phyloP scores from a whole-genome alignment of 2,888 invertebrate species.

The Lochmaea crataegi region DNA sequence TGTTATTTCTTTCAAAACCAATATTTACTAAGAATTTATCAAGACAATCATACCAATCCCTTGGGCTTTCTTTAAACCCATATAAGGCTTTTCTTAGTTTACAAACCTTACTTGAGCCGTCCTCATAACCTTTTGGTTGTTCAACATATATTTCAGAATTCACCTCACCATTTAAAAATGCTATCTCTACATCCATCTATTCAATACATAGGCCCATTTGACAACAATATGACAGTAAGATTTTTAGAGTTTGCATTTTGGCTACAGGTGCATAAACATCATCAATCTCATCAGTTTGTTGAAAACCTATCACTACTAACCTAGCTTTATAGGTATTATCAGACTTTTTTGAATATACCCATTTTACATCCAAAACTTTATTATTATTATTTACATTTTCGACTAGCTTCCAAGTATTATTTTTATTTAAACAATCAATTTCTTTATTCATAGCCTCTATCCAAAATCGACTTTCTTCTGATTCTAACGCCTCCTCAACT shows the following conservation, averaged over 20 bases:
- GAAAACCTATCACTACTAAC: constrained; percentile 23
- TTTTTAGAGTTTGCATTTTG: constrained; percentile 36
- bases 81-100: constrained; percentile 41
- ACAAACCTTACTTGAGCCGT: constrained; percentile 35
- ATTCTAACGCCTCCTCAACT: neutral
- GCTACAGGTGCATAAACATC: constrained; percentile 40
- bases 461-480: constrained; percentile 24
- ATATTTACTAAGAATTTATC: constrained; percentile 35
- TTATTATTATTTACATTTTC: constrained; percentile 38
- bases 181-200: constrained; percentile 50
- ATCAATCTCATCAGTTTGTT: constrained; percentile 39
- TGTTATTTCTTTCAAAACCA: constrained; percentile 35
- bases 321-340: constrained; percentile 31
- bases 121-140: constrained; percentile 43
- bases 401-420: constrained; percentile 43
- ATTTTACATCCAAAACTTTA: constrained; percentile 36
- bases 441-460: constrained; percentile 40
- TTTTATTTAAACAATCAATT: constrained; percentile 41
- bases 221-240: constrained; percentile 29
- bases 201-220: constrained; percentile 35
- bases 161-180: constrained; percentile 49
- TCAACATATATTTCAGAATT: constrained; percentile 46
- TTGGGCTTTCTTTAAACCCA: constrained; percentile 43
- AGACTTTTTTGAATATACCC: constrained; percentile 41
- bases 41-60: constrained; percentile 48